Evolutionary conservation across 2,888 invertebrate species (phyloP), one percentile per base, ranked within the genome.

Genomic region (Rhyacophila evoluta): DNA sequence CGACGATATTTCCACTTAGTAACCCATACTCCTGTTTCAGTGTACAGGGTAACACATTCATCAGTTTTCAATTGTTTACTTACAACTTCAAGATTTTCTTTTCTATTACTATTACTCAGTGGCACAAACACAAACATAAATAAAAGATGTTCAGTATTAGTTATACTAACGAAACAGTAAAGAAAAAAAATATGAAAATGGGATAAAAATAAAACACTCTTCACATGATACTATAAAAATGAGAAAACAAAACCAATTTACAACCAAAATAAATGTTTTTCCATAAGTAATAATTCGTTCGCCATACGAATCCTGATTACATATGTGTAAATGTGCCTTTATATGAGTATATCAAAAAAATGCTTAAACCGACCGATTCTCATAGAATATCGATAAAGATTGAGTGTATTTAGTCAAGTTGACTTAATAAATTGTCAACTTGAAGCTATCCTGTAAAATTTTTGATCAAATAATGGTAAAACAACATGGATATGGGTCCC

Each of bases 1-100:
- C 84, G 38, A 80, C 82, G 81, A 77, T 83, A 81, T 38, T 77
- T 69, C 81, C 81, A 82, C 81, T 81, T 83, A 70, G 82, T 83
- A 36, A 83, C 80, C 41, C 82, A 77, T 74, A 81, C 81, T 76
- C 81, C 80, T 73, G 78, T 74, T 55, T 82, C 70, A 19, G 80
- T 82, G 55, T 83, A 81, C 39, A 79, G 25, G 67, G 78, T 83
- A 28, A 77, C 77, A 15, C 79, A 78, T 75, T 83, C 83, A 12
- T 82, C 83, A 3, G 77, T 15, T 80, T 82, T 83, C 68, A 83
- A 77, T 75, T 80, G 81, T 36, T 33, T 75, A 5, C 77, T 68
- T 38, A 79, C 68, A 74, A 77, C 29, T 29, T 55, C 41, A 10
- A 82, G 82, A 79, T 81, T 83, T 4, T 79, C 82, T 72, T 74